A percentile compares a stretch with the other conserved stretches of the same genome.
Evolutionary conservation across 1,140 invertebrate species (phyloP).

Genomic region (Cydia pomonella): DNA sequence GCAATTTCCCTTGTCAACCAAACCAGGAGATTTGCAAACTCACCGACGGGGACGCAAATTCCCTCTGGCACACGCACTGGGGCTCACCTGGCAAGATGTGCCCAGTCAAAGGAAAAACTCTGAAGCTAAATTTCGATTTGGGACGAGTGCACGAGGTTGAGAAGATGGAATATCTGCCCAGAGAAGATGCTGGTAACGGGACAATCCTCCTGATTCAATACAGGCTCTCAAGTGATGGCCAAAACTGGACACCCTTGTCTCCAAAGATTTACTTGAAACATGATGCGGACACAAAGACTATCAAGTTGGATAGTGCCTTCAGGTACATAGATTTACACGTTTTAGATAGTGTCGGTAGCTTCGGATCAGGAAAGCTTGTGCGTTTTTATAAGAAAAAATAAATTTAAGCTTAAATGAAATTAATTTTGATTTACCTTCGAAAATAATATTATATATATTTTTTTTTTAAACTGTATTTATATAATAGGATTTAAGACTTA

Average conservation of each 20-base stretch:
- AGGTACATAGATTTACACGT: conserved; percentile 58
- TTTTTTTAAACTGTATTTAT: no score
- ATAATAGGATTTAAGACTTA: no score
- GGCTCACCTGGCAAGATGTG: conserved; percentile 41
- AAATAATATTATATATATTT: no score
- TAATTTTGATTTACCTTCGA: conserved; percentile 45
- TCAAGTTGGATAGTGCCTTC: conserved; percentile 50
- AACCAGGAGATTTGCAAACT: conserved; percentile 57
- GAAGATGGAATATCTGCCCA: conserved; percentile 57
- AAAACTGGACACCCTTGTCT: conserved; percentile 52
- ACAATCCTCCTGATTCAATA: conserved; percentile 59
- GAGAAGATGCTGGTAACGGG: conserved; percentile 62
- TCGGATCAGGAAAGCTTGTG: conserved; percentile 38
- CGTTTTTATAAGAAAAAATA: conserved; percentile 39
- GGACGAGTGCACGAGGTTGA: conserved; percentile 53
- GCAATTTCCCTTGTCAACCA: conserved; percentile 60
- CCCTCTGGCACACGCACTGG: conserved; percentile 65
- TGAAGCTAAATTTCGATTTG: conserved; percentile 59
- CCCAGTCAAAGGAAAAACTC: conserved; percentile 40
- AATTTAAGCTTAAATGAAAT: conserved; percentile 75
- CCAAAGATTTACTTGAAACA: conserved; percentile 44
- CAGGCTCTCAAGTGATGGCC: conserved; percentile 49
- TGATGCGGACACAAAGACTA: conserved; percentile 52
- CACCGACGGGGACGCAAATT: conserved; percentile 46
- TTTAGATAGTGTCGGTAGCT: conserved; percentile 52